These are phyloP conservation scores for Pectinophora gossypiella DNA, from an alignment of 1,140 invertebrate genomes.

Conservation along the genomic window DNA sequence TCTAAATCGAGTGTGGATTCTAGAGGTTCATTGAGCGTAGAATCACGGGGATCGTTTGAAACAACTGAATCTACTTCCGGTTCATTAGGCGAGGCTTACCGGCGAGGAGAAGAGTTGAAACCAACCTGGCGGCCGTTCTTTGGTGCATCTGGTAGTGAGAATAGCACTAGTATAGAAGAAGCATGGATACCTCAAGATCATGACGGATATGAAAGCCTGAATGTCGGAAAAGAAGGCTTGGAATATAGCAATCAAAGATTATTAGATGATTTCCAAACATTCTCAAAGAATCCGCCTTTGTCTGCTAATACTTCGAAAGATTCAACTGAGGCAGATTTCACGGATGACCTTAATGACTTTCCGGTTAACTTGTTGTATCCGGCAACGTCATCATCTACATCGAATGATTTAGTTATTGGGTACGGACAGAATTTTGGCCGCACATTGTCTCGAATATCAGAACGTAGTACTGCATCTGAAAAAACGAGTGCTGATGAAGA, in stretches of 20 bases:
- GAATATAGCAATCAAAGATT: constrained; percentile 68
- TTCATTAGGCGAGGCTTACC: constrained; percentile 80
- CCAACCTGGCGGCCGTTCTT: constrained; percentile 89
- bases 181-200: constrained; percentile 86
- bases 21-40: constrained; percentile 77
- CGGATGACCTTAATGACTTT: constrained; percentile 85
- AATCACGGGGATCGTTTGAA: constrained; percentile 81
- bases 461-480: constrained; percentile 90
- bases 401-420: constrained; percentile 80
- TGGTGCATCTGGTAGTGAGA: constrained; percentile 84
- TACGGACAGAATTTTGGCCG: constrained; percentile 83
- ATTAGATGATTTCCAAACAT: constrained; percentile 71
- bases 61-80: constrained; percentile 85
- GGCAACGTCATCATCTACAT: constrained; percentile 73
- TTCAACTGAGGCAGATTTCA: constrained; percentile 80
- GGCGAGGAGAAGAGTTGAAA: constrained; percentile 81
- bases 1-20: constrained; percentile 79
- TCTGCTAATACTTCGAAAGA: constrained; percentile 78
- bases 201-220: constrained; percentile 77
- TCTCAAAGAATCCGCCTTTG: constrained; percentile 73
- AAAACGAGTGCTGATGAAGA: constrained; percentile 86
- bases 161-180: constrained; percentile 87
- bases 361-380: constrained; percentile 83
- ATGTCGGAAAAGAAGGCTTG: constrained; percentile 62
- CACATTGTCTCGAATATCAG: constrained; percentile 90